phyloP scores from a whole-genome alignment of 2,888 invertebrate genomes.

The Hedya salicella region DNA sequence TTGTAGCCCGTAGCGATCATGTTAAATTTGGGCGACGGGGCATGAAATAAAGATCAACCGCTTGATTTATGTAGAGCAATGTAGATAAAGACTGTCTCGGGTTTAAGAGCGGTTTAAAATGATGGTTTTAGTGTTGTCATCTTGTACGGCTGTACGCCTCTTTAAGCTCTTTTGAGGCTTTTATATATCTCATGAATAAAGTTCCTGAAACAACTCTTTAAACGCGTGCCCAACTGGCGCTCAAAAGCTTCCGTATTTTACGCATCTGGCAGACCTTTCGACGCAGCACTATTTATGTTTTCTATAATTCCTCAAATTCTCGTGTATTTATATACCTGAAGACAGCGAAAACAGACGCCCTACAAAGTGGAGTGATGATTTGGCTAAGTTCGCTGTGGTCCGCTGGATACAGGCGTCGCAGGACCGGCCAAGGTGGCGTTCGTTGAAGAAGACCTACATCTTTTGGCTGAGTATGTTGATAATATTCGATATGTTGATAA shows the following conservation, averaged over 20 bases:
- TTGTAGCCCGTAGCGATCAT: background rate
- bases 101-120: background rate
- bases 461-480: too few species aligned
- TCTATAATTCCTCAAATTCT: too few species aligned
- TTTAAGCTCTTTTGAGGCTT: background rate
- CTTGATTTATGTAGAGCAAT: conserved; percentile 1
- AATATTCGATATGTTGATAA: too few species aligned
- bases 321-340: too few species aligned
- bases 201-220: background rate
- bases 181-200: background rate
- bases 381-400: too few species aligned
- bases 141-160: background rate
- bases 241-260: background rate
- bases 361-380: too few species aligned
- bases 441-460: too few species aligned
- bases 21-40: conserved; percentile 5
- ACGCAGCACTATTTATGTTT: too few species aligned
- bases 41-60: conserved; percentile 33
- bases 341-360: too few species aligned
- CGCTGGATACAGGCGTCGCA: too few species aligned
- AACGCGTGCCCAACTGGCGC: background rate
- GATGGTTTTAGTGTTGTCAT: background rate
- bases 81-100: background rate
- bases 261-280: too few species aligned
- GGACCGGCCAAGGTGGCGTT: too few species aligned